Evolutionary conservation across 2,888 invertebrate genomes (phyloP), one percentile per base, ranked within the genome.

Genomic region (Zaprionus obscuricornis): DNA sequence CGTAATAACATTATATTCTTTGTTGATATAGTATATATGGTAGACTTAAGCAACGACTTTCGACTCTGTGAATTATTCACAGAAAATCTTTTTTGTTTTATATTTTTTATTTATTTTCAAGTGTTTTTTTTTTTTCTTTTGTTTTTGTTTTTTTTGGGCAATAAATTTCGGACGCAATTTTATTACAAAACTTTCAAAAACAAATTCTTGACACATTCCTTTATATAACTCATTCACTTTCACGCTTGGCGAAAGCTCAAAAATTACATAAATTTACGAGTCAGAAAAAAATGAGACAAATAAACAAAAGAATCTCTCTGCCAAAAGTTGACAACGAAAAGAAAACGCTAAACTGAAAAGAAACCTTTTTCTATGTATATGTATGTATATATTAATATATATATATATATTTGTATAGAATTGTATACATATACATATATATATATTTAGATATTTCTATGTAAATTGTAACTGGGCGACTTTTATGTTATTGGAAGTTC

Each of bases 161-260:
- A 36, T 50, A 42, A 49, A 59, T 54, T 52, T 58, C 43, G 24
- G 37, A 33, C 40, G 54, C 14, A 43, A 39, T 49, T 45, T 58
- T 36, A 72, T 58, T 63, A 54, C 58, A 59, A 65, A 65, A 74
- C 70, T 74, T 74, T 71, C 60, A 43, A 51, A 46, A 40, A 37
- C n/a, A 36, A n/a, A 75, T 85, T 74, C 79, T 78, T 52, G 55
- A 60, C 51, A 58, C 54, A 46, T 55, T 51, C 24, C 34, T 37
- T 55, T 72, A 62, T 29, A 67, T 56, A 82, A 85, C 66, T 59
- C 50, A 54, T 79, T 83, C 81, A 45, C 81, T 79, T 79, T 79
- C 84, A 47, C 64, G 47, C 60, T 33, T 24, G 75, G 74, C 57
- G 84, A 79, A 85, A 79, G 84, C 51, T 18, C 3, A 11, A 49